A percentile compares a stretch with the other conserved stretches of the same genome.
phyloP scores from a whole-genome alignment of 2,797 vertebrate species.

The Dendrocincla fuliginosa region DNA sequence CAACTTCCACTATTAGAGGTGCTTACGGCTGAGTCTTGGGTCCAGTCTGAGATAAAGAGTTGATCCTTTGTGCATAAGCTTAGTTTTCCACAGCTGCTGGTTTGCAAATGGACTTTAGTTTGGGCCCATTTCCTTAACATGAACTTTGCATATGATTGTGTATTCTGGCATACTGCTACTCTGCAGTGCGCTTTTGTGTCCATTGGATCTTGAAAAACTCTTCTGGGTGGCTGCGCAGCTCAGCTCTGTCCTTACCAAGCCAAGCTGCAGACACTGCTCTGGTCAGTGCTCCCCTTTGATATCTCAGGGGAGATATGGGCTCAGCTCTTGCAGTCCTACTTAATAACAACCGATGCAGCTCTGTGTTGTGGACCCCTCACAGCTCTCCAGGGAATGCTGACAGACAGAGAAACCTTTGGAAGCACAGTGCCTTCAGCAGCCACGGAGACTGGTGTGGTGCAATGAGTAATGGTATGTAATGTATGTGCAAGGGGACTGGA shows the following conservation, averaged over 20 bases:
- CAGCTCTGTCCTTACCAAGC: background rate
- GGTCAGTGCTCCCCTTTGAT: background rate
- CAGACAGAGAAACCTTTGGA: background rate
- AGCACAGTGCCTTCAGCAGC: rapidly evolving
- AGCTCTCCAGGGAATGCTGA: background rate
- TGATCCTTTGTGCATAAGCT: rapidly evolving
- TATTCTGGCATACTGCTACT: background rate
- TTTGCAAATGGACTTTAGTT: background rate
- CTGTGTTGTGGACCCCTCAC: background rate
- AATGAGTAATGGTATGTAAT: background rate
- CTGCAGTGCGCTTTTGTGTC: background rate
- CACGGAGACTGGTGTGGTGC: rapidly evolving
- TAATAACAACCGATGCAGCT: background rate
- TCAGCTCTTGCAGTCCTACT: background rate
- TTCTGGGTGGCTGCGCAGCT: background rate
- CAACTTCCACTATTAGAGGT: background rate
- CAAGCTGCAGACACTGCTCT: background rate
- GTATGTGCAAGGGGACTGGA: background rate
- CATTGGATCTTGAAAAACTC: rapidly evolving
- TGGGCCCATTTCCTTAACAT: background rate
- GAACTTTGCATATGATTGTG: background rate
- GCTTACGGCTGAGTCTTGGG: background rate
- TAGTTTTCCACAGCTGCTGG: background rate
- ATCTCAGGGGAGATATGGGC: background rate
- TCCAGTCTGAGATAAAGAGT: background rate